Evolutionary conservation across 2,888 invertebrate genomes (phyloP), one percentile per base, ranked within the genome.

Genomic region (Synanthedon andrenaeformis): DNA sequence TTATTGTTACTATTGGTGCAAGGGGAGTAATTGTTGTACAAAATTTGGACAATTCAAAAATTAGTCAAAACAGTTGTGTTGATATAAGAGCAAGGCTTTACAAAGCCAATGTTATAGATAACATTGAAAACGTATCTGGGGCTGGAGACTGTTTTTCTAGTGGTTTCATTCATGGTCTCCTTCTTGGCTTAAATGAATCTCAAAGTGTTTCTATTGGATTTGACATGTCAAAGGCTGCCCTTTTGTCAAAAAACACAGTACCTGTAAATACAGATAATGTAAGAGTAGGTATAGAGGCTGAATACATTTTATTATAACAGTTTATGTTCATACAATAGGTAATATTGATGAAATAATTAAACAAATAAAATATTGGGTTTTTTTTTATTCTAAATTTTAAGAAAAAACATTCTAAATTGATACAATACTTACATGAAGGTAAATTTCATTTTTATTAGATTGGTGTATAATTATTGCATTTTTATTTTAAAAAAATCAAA

Each of bases 61-160:
- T n/a, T 35, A 17, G 12, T 19, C 64, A 63, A 45, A 50, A 41
- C 23, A 55, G 28, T 17, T 52, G 56, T 52, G 42, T 56, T n/a
- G 53, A 55, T 23, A 48, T 69, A 19, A 53, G 60, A 49, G 65
- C 67, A 41, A 67, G 62, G 54, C 61, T 69, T 51, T 91, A 91
- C 69, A 76, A 81, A 52, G 77, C 76, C 3, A 58, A 76, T 59
- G 62, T 68, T 56, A 56, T 89, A 45, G 55, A 72, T 55, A 64
- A 82, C 52, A 74, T 94, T 12, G 87, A 90, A 52, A 94, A 91
- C 81, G 94, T 94, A 0, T 94, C 94, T n/a, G 95, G 95, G 4
- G 94, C 94, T 17, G 95, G 95, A 1, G 95, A 95, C 68, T 93
- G 94, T 71, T 91, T 92, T 65, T 89, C 90, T 3, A 90, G 92